These are phyloP conservation scores for Laothoe populi DNA, from an alignment of 2,888 invertebrate species.

Conservation along the genomic window DNA sequence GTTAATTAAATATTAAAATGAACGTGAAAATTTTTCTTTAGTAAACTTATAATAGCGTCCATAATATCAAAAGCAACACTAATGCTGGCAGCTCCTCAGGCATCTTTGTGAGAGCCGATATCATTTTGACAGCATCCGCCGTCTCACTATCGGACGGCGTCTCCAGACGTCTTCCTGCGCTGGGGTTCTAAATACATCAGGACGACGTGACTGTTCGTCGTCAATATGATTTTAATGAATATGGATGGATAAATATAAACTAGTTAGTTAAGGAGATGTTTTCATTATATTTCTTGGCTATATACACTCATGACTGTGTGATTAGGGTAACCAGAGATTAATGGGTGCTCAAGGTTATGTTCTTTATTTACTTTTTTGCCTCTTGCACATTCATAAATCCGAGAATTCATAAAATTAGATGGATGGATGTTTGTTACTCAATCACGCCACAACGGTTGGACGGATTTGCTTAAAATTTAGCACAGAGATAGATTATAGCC, in stretches of 20 bases:
- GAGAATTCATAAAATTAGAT: no score
- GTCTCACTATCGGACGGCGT: slow-evolving; percentile 9
- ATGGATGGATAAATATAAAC: neutral
- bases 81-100: neutral
- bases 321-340: no score
- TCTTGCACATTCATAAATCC: no score
- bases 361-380: no score
- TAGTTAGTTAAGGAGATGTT: no score
- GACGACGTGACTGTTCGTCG: neutral
- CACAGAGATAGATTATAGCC: no score
- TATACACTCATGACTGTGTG: no score
- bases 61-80: neutral
- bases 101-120: slow-evolving; percentile 10
- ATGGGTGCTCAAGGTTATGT: no score
- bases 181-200: neutral
- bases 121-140: slow-evolving; percentile 24
- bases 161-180: neutral
- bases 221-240: neutral
- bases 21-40: neutral
- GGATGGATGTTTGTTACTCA: no score
- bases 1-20: neutral
- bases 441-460: no score
- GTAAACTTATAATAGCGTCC: neutral
- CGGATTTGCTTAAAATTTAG: no score
- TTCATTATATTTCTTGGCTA: no score